Percentiles rank a stretch among this genome's conserved stretches.
These are phyloP conservation scores for Vidua macroura DNA, from an alignment of 2,113 vertebrate species.

Conservation along the genomic window DNA sequence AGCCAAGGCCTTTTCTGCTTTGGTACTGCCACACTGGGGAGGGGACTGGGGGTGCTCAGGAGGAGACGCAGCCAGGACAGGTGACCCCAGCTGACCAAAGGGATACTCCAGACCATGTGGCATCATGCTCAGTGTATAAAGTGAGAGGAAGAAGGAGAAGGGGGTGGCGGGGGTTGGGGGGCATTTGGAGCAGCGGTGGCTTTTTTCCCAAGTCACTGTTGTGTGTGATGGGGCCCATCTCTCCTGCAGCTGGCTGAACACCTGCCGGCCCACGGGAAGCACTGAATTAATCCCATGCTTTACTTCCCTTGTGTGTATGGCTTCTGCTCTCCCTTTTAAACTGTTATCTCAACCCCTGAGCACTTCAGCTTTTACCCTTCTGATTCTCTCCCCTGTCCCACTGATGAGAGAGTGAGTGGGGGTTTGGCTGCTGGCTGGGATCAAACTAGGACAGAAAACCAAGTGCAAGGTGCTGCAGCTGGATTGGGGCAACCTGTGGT, in stretches of 20 bases:
- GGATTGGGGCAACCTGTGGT: fast-evolving
- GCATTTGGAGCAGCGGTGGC: neutral
- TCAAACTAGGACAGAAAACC: neutral
- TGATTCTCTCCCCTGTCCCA: neutral
- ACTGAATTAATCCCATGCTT: neutral
- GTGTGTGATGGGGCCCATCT: neutral
- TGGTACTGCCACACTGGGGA: neutral
- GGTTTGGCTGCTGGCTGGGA: neutral
- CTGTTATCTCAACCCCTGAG: neutral
- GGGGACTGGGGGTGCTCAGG: neutral
- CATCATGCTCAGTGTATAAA: neutral
- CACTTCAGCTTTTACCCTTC: neutral
- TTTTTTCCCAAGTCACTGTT: neutral
- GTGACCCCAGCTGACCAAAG: neutral
- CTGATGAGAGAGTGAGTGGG: neutral
- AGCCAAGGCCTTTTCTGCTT: neutral
- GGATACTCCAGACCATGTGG: neutral
- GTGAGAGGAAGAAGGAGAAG: neutral
- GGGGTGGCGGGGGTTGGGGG: no score
- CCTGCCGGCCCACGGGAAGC: neutral
- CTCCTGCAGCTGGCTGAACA: neutral
- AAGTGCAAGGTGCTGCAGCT: neutral
- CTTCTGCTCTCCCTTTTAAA: neutral
- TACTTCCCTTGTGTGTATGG: neutral
- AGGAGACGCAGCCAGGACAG: neutral